These are phyloP conservation scores for Lepidurus couesii DNA, from an alignment of 1,140 invertebrate species.

Conservation along the genomic window DNA sequence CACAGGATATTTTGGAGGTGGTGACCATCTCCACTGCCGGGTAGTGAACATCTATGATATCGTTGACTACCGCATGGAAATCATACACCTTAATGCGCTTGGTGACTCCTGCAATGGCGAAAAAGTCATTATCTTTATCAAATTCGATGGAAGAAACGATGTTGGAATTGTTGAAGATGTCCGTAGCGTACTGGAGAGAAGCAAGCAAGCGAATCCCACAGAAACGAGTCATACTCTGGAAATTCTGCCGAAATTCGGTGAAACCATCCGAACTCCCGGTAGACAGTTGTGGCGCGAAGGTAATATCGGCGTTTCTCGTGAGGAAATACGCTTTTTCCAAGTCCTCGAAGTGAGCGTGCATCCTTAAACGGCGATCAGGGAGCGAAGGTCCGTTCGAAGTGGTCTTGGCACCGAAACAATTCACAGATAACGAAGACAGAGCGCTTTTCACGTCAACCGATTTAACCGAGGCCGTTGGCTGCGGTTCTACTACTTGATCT, in stretches of 20 bases:
- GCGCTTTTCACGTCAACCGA: conserved; percentile 50
- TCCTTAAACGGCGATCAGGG: conserved; percentile 62
- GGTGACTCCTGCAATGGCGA: conserved; percentile 93
- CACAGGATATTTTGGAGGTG: conserved; percentile 88
- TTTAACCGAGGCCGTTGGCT: conserved; percentile 44
- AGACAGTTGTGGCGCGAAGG: conserved; percentile 49
- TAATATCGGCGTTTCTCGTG: conserved; percentile 63
- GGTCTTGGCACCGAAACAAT: conserved; percentile 23
- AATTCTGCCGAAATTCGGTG: conserved; percentile 75
- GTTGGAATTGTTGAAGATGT: conserved; percentile 80
- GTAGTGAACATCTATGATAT: conserved; percentile 84
- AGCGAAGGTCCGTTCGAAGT: conserved; percentile 41
- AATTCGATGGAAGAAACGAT: conserved; percentile 97
- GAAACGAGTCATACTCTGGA: conserved; percentile 83
- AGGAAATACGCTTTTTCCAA: conserved; percentile 82
- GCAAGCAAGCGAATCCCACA: conserved; percentile 71
- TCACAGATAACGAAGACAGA: conserved; percentile 12
- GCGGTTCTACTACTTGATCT: conserved; percentile 39
- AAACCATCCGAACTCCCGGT: conserved; percentile 51
- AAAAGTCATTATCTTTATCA: conserved; percentile 93
- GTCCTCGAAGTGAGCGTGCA: conserved; percentile 84
- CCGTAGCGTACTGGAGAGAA: conserved; percentile 83
- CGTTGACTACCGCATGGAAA: conserved; percentile 75
- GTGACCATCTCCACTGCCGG: conserved; percentile 90
- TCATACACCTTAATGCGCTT: conserved; percentile 93